Evolutionary conservation across 2,113 vertebrate genomes (phyloP), one percentile per base, ranked within the genome.

Genomic region (Vimba vimba): DNA sequence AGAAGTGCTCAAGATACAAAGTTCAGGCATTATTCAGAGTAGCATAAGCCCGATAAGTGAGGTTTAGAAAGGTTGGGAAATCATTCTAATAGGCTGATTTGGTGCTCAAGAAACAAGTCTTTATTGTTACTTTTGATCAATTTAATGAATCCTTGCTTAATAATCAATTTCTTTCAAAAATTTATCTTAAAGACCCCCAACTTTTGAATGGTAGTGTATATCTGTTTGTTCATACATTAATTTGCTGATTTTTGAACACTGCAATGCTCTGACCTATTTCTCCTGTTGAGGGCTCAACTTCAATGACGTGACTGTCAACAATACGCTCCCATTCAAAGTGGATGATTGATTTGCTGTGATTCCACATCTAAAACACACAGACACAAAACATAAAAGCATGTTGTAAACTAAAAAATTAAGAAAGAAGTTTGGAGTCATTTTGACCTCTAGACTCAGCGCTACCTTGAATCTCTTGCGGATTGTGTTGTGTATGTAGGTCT

Each of bases 381-480:
- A 82, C 36, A 79, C 68, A 80, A 68, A 50, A 50, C 6, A 21
- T 33, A 50, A 30, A 19, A 60, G 52, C 27, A 30, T 52, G 39
- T 52, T 9, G 12, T 25, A 62, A 13, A 64, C 33, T 25, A 50
- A 4, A 21, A 3, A 52, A 62, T 76, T 0, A 19, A 10, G 59
- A 10, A 2, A 21, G 33, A 55, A 10, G 73, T 52, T 15, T 9
- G 21, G n/a, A 64, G 17, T 47, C 15, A 64, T 19, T 11, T 81
- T 50, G 36, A 73, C 33, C 68, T 71, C 33, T 33, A 9, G 55
- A 59, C 43, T 27, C 19, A 9, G 5, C 19, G 0, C 79, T 39
- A 98, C 98, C 96, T 96, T 96, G 87, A 99, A 98, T 2, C 78
- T 86, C 68, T 93, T 97, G 90, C 89, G 95, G 81, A 95, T 89